phyloP scores from a whole-genome alignment of 2,113 vertebrate species.

The Nibea coibor region DNA sequence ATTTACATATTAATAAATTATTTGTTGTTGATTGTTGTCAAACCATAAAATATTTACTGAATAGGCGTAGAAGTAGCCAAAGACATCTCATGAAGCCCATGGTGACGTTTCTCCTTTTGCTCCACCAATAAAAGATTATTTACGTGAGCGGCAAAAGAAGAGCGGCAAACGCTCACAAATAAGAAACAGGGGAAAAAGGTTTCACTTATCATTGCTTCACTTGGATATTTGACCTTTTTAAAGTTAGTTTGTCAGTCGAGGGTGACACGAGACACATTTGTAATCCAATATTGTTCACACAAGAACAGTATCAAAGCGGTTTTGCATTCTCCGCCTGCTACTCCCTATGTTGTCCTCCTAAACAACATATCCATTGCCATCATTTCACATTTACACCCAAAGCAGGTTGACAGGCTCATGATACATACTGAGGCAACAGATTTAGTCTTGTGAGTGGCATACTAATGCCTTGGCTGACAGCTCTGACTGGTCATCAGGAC shows the following conservation, averaged over 20 bases:
- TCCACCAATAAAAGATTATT: not conserved
- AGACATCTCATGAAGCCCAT: not conserved
- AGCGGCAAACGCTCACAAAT: not conserved
- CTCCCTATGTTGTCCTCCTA: not conserved
- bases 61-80: not conserved
- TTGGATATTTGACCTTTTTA: not conserved
- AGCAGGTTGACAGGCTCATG: slow-evolving; percentile 20
- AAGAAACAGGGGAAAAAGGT: not conserved
- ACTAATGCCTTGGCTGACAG: slow-evolving; percentile 78
- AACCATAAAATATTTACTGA: not conserved
- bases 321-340: not conserved
- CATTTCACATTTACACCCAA: slow-evolving; percentile 50
- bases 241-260: not conserved
- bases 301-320: not conserved
- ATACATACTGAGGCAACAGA: slow-evolving; percentile 14
- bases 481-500: slow-evolving; percentile 59
- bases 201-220: not conserved
- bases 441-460: slow-evolving; percentile 51
- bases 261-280: not conserved
- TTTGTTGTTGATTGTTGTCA: not conserved
- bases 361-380: not conserved
- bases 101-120: not conserved
- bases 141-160: too few relatives aligned
- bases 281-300: not conserved
- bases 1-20: not conserved